These are phyloP conservation scores for Temnothorax unifasciatus DNA, from an alignment of 2,888 invertebrate species.

Conservation along the genomic window DNA sequence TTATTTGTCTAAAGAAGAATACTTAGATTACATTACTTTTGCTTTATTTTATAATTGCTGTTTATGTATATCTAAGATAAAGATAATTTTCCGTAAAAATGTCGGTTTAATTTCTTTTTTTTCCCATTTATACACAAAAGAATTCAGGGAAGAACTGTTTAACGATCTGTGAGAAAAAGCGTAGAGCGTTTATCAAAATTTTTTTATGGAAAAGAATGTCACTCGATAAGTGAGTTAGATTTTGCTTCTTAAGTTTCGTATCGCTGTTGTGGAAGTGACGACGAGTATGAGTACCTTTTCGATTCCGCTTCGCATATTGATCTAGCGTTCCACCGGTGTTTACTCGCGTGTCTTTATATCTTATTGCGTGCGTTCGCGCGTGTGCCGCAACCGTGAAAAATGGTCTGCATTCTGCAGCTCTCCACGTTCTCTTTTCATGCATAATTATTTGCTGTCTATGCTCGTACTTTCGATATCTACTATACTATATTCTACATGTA, in stretches of 20 bases:
- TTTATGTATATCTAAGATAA: background rate
- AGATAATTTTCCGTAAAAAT: too few species aligned
- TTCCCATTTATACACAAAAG: background rate
- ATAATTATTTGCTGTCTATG: conserved; percentile 70
- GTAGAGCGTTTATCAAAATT: background rate
- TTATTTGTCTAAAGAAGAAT: background rate
- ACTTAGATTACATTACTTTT: background rate
- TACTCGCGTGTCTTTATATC: conserved; percentile 3
- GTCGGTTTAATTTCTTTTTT: background rate
- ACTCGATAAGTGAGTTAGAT: background rate
- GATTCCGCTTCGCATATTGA: conserved; percentile 20
- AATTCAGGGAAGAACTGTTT: background rate
- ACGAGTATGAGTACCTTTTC: conserved; percentile 9
- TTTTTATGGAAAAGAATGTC: background rate
- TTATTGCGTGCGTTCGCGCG: conserved; percentile 66
- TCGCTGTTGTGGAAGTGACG: conserved; percentile 32
- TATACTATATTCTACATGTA: conserved; percentile 59
- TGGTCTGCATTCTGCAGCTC: conserved; percentile 63
- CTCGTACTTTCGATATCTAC: conserved; percentile 67
- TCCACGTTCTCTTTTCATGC: conserved; percentile 66
- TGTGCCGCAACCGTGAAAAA: conserved; percentile 39
- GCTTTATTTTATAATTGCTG: background rate
- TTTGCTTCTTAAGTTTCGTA: background rate
- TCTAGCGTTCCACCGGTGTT: background rate
- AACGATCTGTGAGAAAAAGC: background rate